A percentile compares a stretch with the other conserved stretches of the same genome.
phyloP scores from a whole-genome alignment of 2,113 vertebrate species.

The Lampris megalopsis region DNA sequence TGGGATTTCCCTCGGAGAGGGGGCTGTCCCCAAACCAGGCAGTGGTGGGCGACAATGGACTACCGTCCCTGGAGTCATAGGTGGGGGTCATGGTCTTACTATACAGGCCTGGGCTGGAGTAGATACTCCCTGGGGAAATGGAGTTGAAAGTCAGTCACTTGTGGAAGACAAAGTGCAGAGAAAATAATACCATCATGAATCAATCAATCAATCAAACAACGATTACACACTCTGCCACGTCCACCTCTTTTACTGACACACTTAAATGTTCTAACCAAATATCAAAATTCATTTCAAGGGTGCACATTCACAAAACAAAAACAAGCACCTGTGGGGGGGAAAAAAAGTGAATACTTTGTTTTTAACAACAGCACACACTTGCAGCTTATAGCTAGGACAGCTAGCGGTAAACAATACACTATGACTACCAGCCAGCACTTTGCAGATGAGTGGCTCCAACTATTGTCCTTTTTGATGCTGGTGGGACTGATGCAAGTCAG shows the following conservation, averaged over 20 bases:
- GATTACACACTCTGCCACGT: not conserved
- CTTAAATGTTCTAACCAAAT: not conserved
- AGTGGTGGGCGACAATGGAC: conserved; percentile 95
- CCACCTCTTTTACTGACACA: conserved; percentile 1
- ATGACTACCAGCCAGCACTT: conserved; percentile 54
- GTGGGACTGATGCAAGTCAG: conserved; percentile 54
- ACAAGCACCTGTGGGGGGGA: conserved; percentile 19
- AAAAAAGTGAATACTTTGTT: conserved; percentile 36
- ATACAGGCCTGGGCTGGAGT: conserved; percentile 97
- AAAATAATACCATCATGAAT: not conserved
- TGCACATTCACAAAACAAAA: conserved; percentile 34
- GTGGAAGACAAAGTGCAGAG: not conserved
- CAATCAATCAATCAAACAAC: not conserved
- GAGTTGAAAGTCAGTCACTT: conserved; percentile 27
- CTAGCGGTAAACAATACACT: conserved; percentile 47
- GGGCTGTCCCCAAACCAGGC: conserved; percentile 99
- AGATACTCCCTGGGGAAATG: conserved; percentile 91
- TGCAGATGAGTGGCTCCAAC: conserved; percentile 61
- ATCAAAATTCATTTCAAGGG: not conserved
- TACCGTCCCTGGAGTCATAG: conserved; percentile 96
- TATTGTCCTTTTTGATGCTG: conserved; percentile 43
- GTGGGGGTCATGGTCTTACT: conserved; percentile 99
- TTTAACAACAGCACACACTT: conserved; percentile 49
- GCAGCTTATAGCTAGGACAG: conserved; percentile 54
- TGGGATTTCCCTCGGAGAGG: conserved; percentile 96